A percentile compares a stretch with the other conserved stretches of the same genome.
Evolutionary conservation across 2,797 vertebrate species (phyloP).

Genomic region (Carcharodon carcharias): DNA sequence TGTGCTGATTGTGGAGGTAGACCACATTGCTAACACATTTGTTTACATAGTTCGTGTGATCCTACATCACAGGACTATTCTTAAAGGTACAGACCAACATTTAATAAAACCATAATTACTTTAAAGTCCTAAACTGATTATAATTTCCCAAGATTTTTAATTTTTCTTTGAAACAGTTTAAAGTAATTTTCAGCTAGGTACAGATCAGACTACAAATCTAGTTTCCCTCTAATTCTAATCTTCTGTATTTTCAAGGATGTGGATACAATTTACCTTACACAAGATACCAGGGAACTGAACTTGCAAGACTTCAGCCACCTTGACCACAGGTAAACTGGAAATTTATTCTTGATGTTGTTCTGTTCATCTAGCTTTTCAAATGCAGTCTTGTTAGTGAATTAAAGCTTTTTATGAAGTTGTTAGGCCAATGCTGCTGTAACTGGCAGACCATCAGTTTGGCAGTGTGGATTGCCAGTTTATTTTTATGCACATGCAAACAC

Average conservation of each 20-base stretch:
- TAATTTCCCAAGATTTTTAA: background rate
- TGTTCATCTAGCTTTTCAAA: background rate
- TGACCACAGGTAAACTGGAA: conserved; percentile 74
- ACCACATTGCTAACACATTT: no score
- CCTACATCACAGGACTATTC: no score
- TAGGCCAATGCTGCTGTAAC: background rate
- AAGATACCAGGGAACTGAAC: conserved; percentile 89
- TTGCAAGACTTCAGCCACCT: conserved; percentile 95
- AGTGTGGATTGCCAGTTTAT: background rate
- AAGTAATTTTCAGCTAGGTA: background rate
- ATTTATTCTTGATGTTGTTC: background rate
- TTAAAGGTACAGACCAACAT: no score
- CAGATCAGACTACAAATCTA: background rate
- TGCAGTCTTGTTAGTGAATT: background rate
- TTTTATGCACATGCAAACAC: background rate
- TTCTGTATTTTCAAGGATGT: conserved; percentile 69
- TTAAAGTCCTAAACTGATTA: background rate
- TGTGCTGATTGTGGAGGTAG: no score
- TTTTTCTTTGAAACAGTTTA: background rate
- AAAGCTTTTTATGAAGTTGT: background rate
- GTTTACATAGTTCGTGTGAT: no score
- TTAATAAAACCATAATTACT: no score
- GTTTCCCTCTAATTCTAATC: background rate
- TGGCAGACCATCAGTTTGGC: background rate
- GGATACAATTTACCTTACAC: conserved; percentile 93